These are phyloP conservation scores for Hephaestus fuliginosus DNA, from an alignment of 2,797 vertebrate genomes.

Conservation along the genomic window DNA sequence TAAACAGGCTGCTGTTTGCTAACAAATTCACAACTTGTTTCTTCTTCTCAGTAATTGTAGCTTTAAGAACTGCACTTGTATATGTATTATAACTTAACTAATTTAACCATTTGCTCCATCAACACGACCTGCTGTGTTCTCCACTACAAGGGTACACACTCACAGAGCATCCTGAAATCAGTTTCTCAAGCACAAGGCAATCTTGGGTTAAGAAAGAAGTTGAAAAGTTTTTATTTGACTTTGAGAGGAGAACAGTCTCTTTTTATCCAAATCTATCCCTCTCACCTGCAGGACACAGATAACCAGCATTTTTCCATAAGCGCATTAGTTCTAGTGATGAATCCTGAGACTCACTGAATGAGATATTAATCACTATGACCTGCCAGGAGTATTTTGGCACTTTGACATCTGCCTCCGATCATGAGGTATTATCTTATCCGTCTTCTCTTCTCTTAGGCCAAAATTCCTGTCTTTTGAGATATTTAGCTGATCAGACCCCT, in stretches of 20 bases:
- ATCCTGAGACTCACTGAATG: slow-evolving; percentile 35
- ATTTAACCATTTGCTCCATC: background rate
- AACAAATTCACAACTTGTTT: background rate
- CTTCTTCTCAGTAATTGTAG: background rate
- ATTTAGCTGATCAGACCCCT: slow-evolving; percentile 27
- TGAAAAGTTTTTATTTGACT: slow-evolving; percentile 17
- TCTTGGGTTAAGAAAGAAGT: background rate
- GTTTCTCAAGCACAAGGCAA: background rate
- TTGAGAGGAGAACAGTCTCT: slow-evolving; percentile 5
- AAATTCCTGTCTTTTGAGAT: slow-evolving; percentile 34
- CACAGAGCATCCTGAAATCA: background rate
- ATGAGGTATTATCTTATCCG: slow-evolving; percentile 36
- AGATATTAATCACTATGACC: slow-evolving; percentile 52
- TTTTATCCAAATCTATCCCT: slow-evolving; percentile 20
- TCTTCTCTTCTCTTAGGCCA: slow-evolving; percentile 25
- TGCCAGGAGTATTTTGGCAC: slow-evolving; percentile 46
- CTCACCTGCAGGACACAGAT: slow-evolving; percentile 35
- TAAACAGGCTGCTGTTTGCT: background rate
- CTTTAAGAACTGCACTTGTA: background rate
- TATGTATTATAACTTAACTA: no score
- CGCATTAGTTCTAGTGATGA: slow-evolving; percentile 44
- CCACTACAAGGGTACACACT: no score
- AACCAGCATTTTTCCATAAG: slow-evolving; percentile 48
- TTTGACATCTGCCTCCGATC: slow-evolving; percentile 33
- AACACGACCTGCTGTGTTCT: background rate